Percentiles rank a stretch among this genome's conserved stretches.
Evolutionary conservation across 1,140 invertebrate species (phyloP).

Genomic region (Zaprionus kolodkinae): DNA sequence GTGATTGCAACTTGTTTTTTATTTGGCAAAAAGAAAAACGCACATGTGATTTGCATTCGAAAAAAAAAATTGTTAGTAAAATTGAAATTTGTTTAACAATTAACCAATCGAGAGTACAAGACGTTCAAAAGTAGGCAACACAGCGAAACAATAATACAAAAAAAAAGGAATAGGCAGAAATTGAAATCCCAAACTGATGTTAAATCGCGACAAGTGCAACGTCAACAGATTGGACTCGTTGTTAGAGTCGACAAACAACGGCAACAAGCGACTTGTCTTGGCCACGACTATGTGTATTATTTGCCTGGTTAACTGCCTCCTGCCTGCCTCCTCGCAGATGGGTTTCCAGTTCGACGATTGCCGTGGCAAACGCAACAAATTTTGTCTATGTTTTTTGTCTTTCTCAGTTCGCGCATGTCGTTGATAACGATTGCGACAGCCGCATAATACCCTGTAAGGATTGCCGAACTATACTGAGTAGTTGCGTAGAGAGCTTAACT

Average conservation of each 20-base stretch:
- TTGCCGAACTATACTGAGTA: no score
- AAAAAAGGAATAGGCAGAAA: constrained; percentile 4
- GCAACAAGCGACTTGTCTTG: constrained; percentile 30
- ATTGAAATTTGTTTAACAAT: constrained; percentile 81
- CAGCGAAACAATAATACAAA: constrained; percentile 10
- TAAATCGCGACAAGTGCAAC: constrained; percentile 73
- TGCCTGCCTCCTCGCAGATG: constrained; percentile 57
- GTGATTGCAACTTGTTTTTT: constrained; percentile 65
- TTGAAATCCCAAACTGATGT: constrained; percentile 45
- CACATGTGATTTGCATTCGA: constrained; percentile 69
- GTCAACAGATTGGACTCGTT: constrained; percentile 60
- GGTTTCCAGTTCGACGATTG: constrained; percentile 53
- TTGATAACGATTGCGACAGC: constrained; percentile 65
- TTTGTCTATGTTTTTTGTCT: constrained; percentile 46
- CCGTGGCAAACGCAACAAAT: constrained; percentile 67
- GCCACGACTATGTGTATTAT: constrained; percentile 36
- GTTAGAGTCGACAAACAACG: constrained; percentile 24
- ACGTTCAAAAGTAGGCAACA: constrained; percentile 78
- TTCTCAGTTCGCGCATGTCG: constrained; percentile 51
- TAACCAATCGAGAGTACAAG: constrained; percentile 78
- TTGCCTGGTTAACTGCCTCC: constrained; percentile 61
- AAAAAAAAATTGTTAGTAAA: constrained; percentile 43
- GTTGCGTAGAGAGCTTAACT: no score
- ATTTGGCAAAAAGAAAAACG: constrained; percentile 15
- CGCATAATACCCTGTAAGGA: not conserved